Conservation (phyloP, 2,113 vertebrate species). For the Labrus mixtus region DNA sequence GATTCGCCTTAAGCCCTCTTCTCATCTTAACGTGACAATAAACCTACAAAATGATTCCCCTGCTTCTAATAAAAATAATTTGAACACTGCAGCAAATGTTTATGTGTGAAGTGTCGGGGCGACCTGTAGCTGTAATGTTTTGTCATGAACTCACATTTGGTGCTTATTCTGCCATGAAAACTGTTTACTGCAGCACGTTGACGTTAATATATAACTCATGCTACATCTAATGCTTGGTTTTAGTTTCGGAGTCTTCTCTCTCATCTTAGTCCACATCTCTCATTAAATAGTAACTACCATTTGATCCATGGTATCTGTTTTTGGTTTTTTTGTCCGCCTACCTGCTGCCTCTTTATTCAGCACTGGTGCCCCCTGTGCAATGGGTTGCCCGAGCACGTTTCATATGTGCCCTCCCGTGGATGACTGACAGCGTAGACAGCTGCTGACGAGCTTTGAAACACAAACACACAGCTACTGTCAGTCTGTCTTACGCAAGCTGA, state of each 20-base stretch:
- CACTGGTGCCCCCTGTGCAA: conserved; percentile 32
- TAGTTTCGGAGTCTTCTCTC: too few species aligned
- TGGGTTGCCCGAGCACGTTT: conserved; percentile 44
- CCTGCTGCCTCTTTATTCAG: conserved; percentile 29
- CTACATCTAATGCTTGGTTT: neutral
- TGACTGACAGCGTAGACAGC: conserved; percentile 70
- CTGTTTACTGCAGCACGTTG: neutral
- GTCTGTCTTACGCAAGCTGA: conserved; percentile 25
- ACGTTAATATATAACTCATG: neutral
- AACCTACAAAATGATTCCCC: conserved; percentile 45
- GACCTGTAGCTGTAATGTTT: conserved; percentile 5
- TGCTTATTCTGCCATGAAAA: conserved; percentile 8
- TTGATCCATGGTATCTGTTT: neutral
- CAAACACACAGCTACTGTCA: conserved; percentile 42
- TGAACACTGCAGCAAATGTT: conserved; percentile 30
- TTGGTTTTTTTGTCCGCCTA: conserved; percentile 6
- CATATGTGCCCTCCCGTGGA: conserved; percentile 32
- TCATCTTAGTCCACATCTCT: neutral
- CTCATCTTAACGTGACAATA: conserved; percentile 49
- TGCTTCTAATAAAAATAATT: conserved; percentile 47
- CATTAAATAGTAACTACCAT: conserved; percentile 9
- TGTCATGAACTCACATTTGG: conserved; percentile 14
- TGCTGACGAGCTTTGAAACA: conserved; percentile 66
- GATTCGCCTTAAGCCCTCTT: conserved; percentile 35
- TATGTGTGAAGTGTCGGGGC: neutral